A percentile compares a stretch with the other conserved stretches of the same genome.
Conservation (phyloP, 2,113 vertebrate species). For the Sinocyclocheilus grahami region DNA sequence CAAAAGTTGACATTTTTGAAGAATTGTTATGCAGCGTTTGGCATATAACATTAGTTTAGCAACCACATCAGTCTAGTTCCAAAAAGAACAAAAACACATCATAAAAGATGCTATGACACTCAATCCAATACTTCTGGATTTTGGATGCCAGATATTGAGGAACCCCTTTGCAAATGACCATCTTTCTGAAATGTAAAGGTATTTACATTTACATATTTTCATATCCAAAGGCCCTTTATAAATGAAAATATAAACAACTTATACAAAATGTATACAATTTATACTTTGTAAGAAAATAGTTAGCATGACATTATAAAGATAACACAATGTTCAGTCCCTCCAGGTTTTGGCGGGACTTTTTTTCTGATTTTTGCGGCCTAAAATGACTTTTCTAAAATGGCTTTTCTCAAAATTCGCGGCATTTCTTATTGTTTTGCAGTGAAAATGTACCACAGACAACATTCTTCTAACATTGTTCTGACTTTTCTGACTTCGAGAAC, state of each 20-base stretch:
- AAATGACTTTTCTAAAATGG: too few relatives aligned
- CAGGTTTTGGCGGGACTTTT: too few relatives aligned
- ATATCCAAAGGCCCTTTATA: not conserved
- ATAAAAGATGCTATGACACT: not conserved
- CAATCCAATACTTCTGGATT: too few relatives aligned
- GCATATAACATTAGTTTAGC: not conserved
- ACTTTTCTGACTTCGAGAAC: too few relatives aligned
- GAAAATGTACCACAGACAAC: too few relatives aligned
- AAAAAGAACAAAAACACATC: not conserved
- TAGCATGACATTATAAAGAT: not conserved
- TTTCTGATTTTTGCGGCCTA: too few relatives aligned
- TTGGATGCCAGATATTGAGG: not conserved
- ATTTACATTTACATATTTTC: not conserved
- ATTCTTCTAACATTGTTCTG: too few relatives aligned
- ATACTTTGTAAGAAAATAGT: too few relatives aligned
- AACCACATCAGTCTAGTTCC: not conserved
- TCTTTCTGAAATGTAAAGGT: not conserved
- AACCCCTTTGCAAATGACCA: not conserved
- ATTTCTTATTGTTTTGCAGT: too few relatives aligned
- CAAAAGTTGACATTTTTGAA: conserved; percentile 2
- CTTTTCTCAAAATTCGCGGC: too few relatives aligned
- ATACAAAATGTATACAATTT: not conserved
- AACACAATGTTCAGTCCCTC: not conserved
- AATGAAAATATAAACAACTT: not conserved
- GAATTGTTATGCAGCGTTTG: not conserved